phyloP scores from a whole-genome alignment of 2,113 vertebrate genomes.

The Gobio gobio region DNA sequence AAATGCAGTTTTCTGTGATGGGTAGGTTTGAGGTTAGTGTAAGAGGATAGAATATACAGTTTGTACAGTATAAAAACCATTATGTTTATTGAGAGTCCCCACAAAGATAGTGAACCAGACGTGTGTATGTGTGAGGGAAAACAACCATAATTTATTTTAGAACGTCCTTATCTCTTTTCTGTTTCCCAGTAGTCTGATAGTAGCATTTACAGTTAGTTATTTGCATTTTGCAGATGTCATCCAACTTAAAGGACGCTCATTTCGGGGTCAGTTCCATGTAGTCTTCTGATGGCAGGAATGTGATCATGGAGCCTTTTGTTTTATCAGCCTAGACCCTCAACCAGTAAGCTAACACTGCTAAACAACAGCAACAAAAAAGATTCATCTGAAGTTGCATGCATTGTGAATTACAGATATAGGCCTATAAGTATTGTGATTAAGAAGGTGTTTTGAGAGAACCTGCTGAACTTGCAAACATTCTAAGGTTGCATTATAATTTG shows the following conservation, averaged over 20 bases:
- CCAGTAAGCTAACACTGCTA: background rate
- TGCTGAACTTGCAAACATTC: constrained; percentile 15
- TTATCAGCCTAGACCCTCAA: background rate
- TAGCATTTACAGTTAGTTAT: constrained; percentile 1
- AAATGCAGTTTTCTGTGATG: no score
- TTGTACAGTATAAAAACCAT: no score
- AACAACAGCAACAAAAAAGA: background rate
- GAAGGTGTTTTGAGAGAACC: background rate
- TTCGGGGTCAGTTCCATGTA: background rate
- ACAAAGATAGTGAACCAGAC: no score
- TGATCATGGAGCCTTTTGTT: background rate
- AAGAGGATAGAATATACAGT: no score
- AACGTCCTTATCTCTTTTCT: background rate
- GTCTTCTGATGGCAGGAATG: background rate
- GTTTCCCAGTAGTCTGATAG: background rate
- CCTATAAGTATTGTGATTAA: background rate
- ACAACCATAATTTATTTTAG: background rate
- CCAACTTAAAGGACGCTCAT: background rate
- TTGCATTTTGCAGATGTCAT: background rate
- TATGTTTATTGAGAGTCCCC: no score
- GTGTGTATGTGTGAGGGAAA: background rate
- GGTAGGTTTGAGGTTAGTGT: no score
- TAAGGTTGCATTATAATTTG: background rate
- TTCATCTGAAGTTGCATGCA: background rate
- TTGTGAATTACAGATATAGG: background rate